phyloP scores from a whole-genome alignment of 2,113 vertebrate genomes.

The Lepus europaeus region DNA sequence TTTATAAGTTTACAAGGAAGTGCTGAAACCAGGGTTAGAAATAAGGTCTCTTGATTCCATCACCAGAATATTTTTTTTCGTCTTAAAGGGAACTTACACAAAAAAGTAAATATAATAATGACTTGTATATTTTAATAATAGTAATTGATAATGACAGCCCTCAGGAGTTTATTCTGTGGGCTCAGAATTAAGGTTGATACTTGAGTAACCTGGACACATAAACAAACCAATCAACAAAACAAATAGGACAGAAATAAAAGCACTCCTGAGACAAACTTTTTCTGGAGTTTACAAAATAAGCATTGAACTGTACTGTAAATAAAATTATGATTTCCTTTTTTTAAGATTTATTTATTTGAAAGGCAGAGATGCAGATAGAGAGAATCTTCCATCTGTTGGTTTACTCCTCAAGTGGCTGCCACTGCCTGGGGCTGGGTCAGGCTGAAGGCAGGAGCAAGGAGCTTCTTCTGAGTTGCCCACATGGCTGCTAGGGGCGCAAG shows the following conservation, averaged over 20 bases:
- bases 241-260: background rate
- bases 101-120: conserved; percentile 1
- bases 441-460: too few relatives aligned
- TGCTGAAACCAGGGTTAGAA: conserved; percentile 33
- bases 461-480: too few relatives aligned
- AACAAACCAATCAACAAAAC: background rate
- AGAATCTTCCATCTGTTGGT: too few relatives aligned
- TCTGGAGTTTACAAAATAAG: background rate
- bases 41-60: background rate
- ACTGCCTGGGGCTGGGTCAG: too few relatives aligned
- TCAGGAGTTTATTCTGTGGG: conserved; percentile 12
- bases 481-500: too few relatives aligned
- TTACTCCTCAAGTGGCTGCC: too few relatives aligned
- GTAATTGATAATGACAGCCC: background rate
- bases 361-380: too few relatives aligned
- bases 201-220: background rate
- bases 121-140: background rate
- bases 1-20: conserved; percentile 36
- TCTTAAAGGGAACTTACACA: background rate
- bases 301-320: background rate
- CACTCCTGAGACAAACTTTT: background rate
- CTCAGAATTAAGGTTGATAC: background rate
- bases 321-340: background rate
- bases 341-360: too few relatives aligned
- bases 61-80: background rate